phyloP scores from a whole-genome alignment of 2,888 invertebrate genomes.

The Drosophila meridionalis region DNA sequence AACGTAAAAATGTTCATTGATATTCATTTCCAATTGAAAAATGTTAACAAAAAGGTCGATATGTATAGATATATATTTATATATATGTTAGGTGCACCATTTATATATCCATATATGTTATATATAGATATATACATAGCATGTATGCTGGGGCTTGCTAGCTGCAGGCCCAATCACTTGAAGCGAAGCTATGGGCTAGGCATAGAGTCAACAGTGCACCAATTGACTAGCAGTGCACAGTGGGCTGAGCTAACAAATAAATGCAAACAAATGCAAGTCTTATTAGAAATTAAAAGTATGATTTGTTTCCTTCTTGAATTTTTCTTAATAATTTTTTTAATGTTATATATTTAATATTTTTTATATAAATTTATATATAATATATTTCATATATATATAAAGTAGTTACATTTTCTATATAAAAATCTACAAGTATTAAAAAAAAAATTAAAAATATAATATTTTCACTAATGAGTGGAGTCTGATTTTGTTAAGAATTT shows the following conservation, averaged over 20 bases:
- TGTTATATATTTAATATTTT: too few relatives aligned
- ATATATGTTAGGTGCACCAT: conserved; percentile 2
- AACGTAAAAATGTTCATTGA: conserved; percentile 45
- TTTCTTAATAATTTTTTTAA: too few relatives aligned
- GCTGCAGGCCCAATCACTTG: conserved; percentile 32
- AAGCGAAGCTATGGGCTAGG: conserved; percentile 23
- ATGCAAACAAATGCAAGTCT: not conserved
- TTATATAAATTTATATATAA: too few relatives aligned
- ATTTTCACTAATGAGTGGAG: too few relatives aligned
- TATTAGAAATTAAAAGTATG: too few relatives aligned
- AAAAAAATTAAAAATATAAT: too few relatives aligned
- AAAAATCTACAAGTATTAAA: too few relatives aligned
- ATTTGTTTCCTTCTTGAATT: too few relatives aligned
- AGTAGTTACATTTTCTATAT: too few relatives aligned
- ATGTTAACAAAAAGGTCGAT: conserved; percentile 38
- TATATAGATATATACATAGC: conserved; percentile 7
- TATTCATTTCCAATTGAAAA: conserved; percentile 56
- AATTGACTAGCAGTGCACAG: conserved; percentile 46
- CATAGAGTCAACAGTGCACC: conserved; percentile 39
- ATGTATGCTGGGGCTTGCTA: conserved; percentile 3
- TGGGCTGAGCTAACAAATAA: not conserved
- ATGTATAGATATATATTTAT: conserved; percentile 2
- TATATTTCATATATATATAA: too few relatives aligned
- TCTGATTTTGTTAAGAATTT: too few relatives aligned
- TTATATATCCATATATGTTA: conserved; percentile 6